Base-by-base conservation (phyloP, 1,140 invertebrate species). In the Cotesia typhae region DNA sequence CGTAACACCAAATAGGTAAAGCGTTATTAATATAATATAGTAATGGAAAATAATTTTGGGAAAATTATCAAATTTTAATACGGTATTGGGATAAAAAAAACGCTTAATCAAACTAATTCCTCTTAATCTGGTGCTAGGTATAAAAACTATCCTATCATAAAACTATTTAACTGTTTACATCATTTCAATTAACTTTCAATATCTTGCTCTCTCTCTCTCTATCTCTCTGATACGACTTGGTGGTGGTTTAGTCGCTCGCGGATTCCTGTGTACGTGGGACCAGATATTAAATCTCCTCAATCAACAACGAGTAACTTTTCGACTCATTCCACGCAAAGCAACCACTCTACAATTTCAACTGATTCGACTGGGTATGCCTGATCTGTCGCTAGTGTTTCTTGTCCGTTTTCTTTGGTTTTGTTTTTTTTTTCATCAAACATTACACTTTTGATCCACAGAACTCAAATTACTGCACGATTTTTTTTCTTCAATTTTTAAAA, bases 1-100 rank as follows among this genome's bases (percentile, higher is more conserved):
- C 83, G 90, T 92, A 87, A 90, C 90, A 84, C 87, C 91, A 87
- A 89, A 90, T 89, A 94, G 93, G 93, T 94, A 94, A 92, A 88
- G 76, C 74, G 73, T 74, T 75, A 81, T 81, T 82, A 82, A 83
- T 77, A 52, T 69, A 36, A 12, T 67, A 36, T 53, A n/a, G n/a
- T 63, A 61, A 66, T 72, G 65, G 5, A 14, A 52, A 59, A 64
- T 63, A 66, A 66, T 38, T 41, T 47, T 14, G 41, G 38, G 63
- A 37, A 52, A 10, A 67, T 1, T 7, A 5, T 35, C 41, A 65
- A 36, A 55, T 28, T 36, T 70, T 28, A 51, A 36, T 17, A 72
- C 41, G 20, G 65, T 59, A 55, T 67, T 52, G 65, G 65, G 28
- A 67, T 67, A 7, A 47, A 9, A 47, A 9, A 47, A 47, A 47